A percentile compares a stretch with the other conserved stretches of the same genome.
These are phyloP conservation scores for Steinernema hermaphroditum DNA, from an alignment of 2,888 invertebrate species.

Conservation along the genomic window DNA sequence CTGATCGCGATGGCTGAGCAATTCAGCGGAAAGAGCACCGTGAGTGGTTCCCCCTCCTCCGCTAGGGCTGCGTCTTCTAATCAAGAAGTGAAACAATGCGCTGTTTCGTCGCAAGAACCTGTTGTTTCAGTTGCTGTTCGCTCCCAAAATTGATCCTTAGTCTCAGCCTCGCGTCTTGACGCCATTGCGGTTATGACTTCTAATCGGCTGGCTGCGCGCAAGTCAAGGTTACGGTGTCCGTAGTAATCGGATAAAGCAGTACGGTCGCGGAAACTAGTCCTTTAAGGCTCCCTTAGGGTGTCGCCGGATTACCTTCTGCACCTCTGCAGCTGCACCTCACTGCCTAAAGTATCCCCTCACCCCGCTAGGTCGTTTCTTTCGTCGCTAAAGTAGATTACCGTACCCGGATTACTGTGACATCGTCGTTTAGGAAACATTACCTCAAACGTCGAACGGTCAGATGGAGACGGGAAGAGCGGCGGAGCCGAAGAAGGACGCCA, in stretches of 20 bases:
- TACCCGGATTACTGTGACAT: background rate
- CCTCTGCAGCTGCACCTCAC: background rate
- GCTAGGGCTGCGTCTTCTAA: background rate
- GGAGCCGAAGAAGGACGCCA: background rate
- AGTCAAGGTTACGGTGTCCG: slow-evolving; percentile 19
- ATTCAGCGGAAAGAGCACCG: slow-evolving; percentile 29
- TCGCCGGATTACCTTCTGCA: background rate
- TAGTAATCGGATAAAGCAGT: background rate
- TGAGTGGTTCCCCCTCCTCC: slow-evolving; percentile 7
- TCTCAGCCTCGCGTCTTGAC: no score
- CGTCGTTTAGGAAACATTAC: slow-evolving; percentile 21
- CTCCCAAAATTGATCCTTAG: no score
- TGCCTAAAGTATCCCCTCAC: no score
- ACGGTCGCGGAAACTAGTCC: slow-evolving; percentile 20
- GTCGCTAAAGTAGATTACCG: background rate
- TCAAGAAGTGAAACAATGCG: no score
- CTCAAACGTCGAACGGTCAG: slow-evolving; percentile 8
- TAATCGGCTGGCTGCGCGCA: background rate
- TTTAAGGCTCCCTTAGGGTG: background rate
- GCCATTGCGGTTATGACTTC: no score
- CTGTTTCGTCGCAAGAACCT: no score
- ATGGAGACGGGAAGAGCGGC: slow-evolving; percentile 22
- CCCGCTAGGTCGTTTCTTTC: slow-evolving; percentile 13
- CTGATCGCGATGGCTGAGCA: slow-evolving; percentile 43
- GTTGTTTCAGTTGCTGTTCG: no score